phyloP scores from a whole-genome alignment of 2,888 invertebrate genomes.

The Hemicrepidius hirtus region DNA sequence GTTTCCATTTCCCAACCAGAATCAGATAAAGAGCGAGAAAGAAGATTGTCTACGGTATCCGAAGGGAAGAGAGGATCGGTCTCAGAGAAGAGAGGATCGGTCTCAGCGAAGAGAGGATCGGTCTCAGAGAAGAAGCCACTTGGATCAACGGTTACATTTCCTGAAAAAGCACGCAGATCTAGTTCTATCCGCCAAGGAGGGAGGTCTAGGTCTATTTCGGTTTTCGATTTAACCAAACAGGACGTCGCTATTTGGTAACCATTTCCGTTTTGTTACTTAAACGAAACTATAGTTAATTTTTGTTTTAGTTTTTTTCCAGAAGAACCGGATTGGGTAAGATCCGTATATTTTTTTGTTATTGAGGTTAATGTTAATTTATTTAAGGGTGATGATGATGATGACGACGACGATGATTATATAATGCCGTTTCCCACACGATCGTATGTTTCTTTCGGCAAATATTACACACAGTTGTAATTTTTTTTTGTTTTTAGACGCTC shows the following conservation, averaged over 20 bases:
- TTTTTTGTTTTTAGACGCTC: neutral
- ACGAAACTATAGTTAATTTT: neutral
- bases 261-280: neutral
- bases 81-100: no score
- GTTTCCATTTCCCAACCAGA: constrained; percentile 19
- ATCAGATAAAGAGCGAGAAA: neutral
- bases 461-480: neutral
- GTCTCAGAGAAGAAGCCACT: neutral
- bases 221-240: constrained; percentile 17
- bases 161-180: neutral
- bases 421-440: neutral
- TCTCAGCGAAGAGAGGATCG: no score
- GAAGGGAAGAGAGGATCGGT: neutral
- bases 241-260: constrained; percentile 25
- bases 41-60: neutral
- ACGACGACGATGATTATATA: neutral
- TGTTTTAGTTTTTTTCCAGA: constrained; percentile 32
- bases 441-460: neutral
- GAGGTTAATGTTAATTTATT: neutral
- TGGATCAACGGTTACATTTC: neutral
- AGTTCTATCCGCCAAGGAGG: neutral
- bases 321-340: constrained; percentile 31
- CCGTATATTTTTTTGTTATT: neutral
- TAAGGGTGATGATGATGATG: constrained; percentile 30
- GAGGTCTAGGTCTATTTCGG: neutral